These are phyloP conservation scores for Neogale vison DNA, from an alignment of 2,113 vertebrate species.

Conservation along the genomic window DNA sequence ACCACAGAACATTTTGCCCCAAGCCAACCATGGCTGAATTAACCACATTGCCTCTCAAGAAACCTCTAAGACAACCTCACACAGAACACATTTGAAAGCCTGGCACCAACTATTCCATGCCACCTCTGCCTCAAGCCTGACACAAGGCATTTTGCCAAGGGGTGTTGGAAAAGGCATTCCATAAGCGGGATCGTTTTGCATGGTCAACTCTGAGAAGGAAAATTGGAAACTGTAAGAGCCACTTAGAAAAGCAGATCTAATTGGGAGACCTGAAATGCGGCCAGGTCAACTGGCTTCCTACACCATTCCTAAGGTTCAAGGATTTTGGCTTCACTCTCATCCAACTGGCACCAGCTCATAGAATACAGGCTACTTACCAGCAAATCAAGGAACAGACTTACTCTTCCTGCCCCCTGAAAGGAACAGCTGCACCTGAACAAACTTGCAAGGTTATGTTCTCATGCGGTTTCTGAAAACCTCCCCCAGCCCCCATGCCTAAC, in stretches of 20 bases:
- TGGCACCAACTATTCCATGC: not conserved
- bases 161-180: not conserved
- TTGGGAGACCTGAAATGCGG: slow-evolving; percentile 32
- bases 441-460: slow-evolving; percentile 20
- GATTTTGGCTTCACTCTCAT: slow-evolving; percentile 21
- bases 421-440: slow-evolving; percentile 68
- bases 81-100: not conserved
- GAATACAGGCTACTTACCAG: slow-evolving; percentile 40
- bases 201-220: slow-evolving; percentile 52
- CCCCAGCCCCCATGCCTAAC: not conserved
- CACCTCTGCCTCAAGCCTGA: not conserved
- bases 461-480: slow-evolving; percentile 41
- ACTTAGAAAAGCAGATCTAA: slow-evolving; percentile 61
- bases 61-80: not conserved
- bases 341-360: slow-evolving; percentile 51
- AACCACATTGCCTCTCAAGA: slow-evolving; percentile 48
- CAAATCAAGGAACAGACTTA: slow-evolving; percentile 46
- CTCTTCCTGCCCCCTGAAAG: slow-evolving; percentile 39
- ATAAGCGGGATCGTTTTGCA: not conserved
- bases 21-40: not conserved
- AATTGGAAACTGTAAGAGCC: slow-evolving; percentile 48
- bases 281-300: slow-evolving; percentile 36
- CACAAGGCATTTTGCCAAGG: not conserved
- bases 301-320: not conserved
- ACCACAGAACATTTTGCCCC: not conserved